Evolutionary conservation across 2,888 invertebrate species (phyloP).

Genomic region (Ecliptopera silaceata): DNA sequence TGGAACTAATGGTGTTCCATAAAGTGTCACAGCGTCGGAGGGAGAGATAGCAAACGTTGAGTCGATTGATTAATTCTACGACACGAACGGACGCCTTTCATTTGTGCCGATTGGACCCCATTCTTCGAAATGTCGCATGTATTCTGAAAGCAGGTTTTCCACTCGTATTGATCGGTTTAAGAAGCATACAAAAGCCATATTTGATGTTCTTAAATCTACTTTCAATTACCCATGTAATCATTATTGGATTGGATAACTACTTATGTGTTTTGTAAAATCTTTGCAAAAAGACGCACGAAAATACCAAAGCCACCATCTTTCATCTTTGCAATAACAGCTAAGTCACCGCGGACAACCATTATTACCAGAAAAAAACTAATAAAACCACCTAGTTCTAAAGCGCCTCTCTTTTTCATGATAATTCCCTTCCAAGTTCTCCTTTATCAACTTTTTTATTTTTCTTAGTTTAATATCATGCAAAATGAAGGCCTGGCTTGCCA

Average conservation of each 20-base stretch:
- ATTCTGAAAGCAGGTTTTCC: slow-evolving; percentile 2
- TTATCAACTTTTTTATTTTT: slow-evolving; percentile 66
- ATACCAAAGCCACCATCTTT: background rate
- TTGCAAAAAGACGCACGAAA: background rate
- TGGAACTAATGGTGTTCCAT: slow-evolving; percentile 25
- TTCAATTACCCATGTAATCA: too few relatives aligned
- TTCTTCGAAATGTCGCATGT: slow-evolving; percentile 7
- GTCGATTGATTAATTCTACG: slow-evolving; percentile 61
- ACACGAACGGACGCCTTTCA: slow-evolving; percentile 43
- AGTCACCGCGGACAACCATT: slow-evolving; percentile 19
- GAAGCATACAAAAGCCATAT: too few relatives aligned
- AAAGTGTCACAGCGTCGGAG: slow-evolving; percentile 25
- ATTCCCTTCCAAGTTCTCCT: slow-evolving; percentile 62
- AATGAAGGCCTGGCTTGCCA: slow-evolving; percentile 61
- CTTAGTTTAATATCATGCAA: slow-evolving; percentile 72
- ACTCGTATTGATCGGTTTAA: too few relatives aligned
- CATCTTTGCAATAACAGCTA: slow-evolving; percentile 27
- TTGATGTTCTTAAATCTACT: too few relatives aligned
- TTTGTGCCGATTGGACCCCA: slow-evolving; percentile 8
- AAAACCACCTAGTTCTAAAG: slow-evolving; percentile 44
- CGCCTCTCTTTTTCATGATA: slow-evolving; percentile 67
- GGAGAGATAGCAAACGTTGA: slow-evolving; percentile 28
- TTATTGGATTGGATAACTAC: too few relatives aligned
- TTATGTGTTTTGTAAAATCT: background rate
- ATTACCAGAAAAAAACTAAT: slow-evolving; percentile 43